Evolutionary conservation across 2,113 vertebrate species (phyloP).

Genomic region (Choloepus hoffmanni): DNA sequence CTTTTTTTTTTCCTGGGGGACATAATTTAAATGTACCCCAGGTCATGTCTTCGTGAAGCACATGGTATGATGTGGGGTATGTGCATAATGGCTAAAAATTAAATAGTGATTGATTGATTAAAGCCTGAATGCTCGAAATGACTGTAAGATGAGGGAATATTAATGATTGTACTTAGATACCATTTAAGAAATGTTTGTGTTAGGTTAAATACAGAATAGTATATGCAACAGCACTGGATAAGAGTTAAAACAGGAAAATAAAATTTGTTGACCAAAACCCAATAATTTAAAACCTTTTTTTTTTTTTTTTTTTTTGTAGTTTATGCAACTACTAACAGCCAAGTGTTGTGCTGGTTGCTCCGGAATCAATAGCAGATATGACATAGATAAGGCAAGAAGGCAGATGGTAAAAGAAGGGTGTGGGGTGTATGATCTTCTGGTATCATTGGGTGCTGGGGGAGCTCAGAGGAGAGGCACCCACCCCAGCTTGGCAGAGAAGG

Average conservation of each 20-base stretch:
- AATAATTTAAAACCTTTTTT: neutral
- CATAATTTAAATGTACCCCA: too few species aligned
- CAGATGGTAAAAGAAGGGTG: accelerated
- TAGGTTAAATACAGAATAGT: neutral
- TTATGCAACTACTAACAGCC: neutral
- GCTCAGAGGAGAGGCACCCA: neutral
- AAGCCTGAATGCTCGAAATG: neutral
- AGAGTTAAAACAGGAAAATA: neutral
- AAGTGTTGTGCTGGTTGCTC: neutral
- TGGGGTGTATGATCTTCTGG: neutral
- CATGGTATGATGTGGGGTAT: neutral
- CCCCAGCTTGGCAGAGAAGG: too few species aligned
- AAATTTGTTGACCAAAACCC: neutral
- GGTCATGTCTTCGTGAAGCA: neutral
- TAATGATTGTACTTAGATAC: neutral
- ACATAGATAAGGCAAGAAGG: neutral
- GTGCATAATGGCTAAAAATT: neutral
- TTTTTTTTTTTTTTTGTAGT: neutral
- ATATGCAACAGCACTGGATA: neutral
- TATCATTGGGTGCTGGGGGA: neutral
- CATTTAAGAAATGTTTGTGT: neutral
- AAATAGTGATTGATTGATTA: neutral
- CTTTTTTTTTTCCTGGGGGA: too few species aligned
- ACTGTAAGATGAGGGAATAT: neutral
- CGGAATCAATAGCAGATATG: neutral